These are phyloP conservation scores for Squalus acanthias DNA, from an alignment of 2,797 vertebrate genomes.

Conservation along the genomic window DNA sequence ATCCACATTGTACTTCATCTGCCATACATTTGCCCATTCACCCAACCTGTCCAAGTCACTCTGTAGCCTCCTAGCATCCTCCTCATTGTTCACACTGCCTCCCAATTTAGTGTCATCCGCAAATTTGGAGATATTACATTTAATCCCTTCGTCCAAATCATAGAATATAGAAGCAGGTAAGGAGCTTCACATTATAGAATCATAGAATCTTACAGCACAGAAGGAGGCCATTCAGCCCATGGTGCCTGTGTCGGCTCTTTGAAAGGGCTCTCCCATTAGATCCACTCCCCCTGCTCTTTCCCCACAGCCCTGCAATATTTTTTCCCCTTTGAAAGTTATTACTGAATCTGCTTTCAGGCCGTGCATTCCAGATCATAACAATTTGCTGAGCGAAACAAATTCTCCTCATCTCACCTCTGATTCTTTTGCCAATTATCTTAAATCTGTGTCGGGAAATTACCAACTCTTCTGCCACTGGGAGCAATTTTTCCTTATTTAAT, in stretches of 20 bases:
- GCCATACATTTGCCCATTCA: too few species aligned
- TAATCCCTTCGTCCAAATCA: too few species aligned
- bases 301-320: background rate
- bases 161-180: background rate
- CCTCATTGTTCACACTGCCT: too few species aligned
- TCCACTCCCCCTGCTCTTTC: background rate
- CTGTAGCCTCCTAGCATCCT: too few species aligned
- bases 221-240: background rate
- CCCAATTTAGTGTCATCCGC: too few species aligned
- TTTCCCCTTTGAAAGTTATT: background rate
- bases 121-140: too few species aligned
- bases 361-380: background rate
- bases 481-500: too few species aligned
- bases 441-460: too few species aligned
- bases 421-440: background rate
- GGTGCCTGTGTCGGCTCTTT: background rate
- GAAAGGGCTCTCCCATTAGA: background rate
- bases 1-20: too few species aligned
- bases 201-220: background rate
- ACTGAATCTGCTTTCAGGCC: background rate
- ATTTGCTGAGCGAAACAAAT: too few species aligned
- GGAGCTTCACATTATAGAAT: background rate
- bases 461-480: too few species aligned
- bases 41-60: too few species aligned
- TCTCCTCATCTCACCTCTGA: background rate